These are phyloP conservation scores for Rhea americana DNA, from an alignment of 2,113 vertebrate species.

Conservation along the genomic window DNA sequence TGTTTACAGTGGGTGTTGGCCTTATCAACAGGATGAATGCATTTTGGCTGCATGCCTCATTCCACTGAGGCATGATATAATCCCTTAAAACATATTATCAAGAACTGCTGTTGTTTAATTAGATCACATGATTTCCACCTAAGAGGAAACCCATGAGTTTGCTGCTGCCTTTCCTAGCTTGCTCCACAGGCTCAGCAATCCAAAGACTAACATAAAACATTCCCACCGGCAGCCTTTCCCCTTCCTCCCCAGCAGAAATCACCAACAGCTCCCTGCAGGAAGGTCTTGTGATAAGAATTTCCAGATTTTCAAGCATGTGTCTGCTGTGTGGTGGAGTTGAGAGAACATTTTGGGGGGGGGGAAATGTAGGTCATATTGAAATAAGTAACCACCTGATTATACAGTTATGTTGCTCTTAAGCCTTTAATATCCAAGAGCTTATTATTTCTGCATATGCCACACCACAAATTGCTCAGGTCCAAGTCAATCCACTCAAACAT, in stretches of 20 bases:
- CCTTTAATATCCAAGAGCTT: not conserved
- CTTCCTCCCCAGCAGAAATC: not conserved
- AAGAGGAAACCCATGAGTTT: not conserved
- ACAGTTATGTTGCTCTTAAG: not conserved
- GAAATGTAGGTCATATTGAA: not conserved
- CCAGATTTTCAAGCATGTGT: not conserved
- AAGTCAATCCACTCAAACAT: accelerated
- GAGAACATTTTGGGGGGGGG: not conserved
- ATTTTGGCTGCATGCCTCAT: not conserved
- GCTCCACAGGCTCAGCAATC: not conserved
- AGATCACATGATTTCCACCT: not conserved
- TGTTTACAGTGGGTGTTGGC: not conserved
- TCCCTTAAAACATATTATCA: not conserved
- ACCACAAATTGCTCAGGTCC: not conserved
- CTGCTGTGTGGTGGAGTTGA: not conserved
- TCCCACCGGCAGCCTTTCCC: not conserved
- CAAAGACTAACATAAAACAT: not conserved
- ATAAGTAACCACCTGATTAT: not conserved
- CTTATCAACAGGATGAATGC: conserved; percentile 27
- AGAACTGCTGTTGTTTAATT: not conserved
- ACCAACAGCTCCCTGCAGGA: not conserved
- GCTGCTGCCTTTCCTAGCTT: not conserved
- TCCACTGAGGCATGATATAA: not conserved
- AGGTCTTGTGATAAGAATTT: conserved; percentile 3
- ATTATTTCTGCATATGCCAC: not conserved